Conservation (phyloP, 2,888 invertebrate genomes). For the Agrypnus murinus region DNA sequence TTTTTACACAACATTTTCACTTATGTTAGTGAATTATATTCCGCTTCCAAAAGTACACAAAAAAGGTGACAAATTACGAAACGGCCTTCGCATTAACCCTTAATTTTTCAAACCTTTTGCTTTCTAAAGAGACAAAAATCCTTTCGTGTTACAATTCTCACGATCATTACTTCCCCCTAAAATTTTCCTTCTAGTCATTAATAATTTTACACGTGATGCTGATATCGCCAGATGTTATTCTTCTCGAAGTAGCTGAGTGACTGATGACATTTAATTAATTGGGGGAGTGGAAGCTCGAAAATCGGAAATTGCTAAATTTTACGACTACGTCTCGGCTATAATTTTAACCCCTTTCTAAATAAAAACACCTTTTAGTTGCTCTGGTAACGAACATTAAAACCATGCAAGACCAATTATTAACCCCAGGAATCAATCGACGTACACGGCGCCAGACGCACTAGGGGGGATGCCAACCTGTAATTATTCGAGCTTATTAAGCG, state of each 20-base stretch:
- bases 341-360: slow-evolving; percentile 16
- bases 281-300: slow-evolving; percentile 12
- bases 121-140: slow-evolving; percentile 17
- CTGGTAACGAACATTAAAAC: slow-evolving; percentile 32
- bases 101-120: slow-evolving; percentile 23
- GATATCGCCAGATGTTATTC: slow-evolving; percentile 50
- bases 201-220: slow-evolving; percentile 47
- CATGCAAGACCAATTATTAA: slow-evolving; percentile 40
- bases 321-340: slow-evolving; percentile 9
- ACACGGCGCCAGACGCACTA: slow-evolving; percentile 37
- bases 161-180: slow-evolving; percentile 34
- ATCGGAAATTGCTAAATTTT: slow-evolving; percentile 29
- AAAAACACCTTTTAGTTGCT: slow-evolving; percentile 15
- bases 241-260: slow-evolving; percentile 39
- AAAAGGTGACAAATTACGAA: no score
- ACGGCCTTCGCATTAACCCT: neutral
- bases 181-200: slow-evolving; percentile 38
- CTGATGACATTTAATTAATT: slow-evolving; percentile 43
- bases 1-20: no score
- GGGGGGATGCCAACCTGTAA: slow-evolving; percentile 38
- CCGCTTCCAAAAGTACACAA: no score
- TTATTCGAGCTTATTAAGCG: slow-evolving; percentile 36
- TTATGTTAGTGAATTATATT: no score
- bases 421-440: slow-evolving; percentile 39
- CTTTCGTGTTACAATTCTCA: slow-evolving; percentile 37